Evolutionary conservation across 2,797 vertebrate species (phyloP), one percentile per base, ranked within the genome.

Genomic region (Falco concolor): DNA sequence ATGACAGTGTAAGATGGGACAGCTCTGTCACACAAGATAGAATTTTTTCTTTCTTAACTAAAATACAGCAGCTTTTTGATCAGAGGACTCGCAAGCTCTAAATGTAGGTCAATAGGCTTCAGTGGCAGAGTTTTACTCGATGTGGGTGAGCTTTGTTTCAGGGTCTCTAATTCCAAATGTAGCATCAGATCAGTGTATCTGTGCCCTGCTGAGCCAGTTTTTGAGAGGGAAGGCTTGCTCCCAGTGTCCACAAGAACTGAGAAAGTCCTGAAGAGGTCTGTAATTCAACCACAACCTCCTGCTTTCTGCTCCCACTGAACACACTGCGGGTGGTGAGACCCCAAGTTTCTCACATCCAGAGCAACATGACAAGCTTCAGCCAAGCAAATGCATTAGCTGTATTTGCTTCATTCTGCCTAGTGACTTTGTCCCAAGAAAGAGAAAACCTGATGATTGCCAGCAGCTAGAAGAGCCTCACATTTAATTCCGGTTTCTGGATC

Each of bases 51-150:
- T 53, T 82, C 84, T 75, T 40, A 38, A 47, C 15, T 83, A 47
- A 90, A 89, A 64, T 45, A 34, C 23, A 19, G 19, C 27, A 82
- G n/a, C 42, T 78, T 79, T 89, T 87, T 74, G 56, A 50, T 53
- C 54, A 63, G 53, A 79, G 27, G 36, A 52, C 40, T 79, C 42
- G 30, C 32, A 45, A 49, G 7, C 11, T 82, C 34, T 77, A 52
- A 25, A 2, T 17, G 27, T n/a, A 56, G 36, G 32, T 61, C 0
- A 0, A 7, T 23, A 56, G 25, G 42, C 50, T 80, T 72, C 20
- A 45, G 5, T 22, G n/a, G 34, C 49, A 82, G 56, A 61, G 36
- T 38, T 95, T 63, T 65, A 52, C 28, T 28, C 65, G 40, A 21
- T 0, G 0, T 22, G 19, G 8, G 5, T 24, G 57, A 40, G 15